Base-by-base conservation (phyloP, 2,113 vertebrate genomes). In the Gavialis gangeticus region DNA sequence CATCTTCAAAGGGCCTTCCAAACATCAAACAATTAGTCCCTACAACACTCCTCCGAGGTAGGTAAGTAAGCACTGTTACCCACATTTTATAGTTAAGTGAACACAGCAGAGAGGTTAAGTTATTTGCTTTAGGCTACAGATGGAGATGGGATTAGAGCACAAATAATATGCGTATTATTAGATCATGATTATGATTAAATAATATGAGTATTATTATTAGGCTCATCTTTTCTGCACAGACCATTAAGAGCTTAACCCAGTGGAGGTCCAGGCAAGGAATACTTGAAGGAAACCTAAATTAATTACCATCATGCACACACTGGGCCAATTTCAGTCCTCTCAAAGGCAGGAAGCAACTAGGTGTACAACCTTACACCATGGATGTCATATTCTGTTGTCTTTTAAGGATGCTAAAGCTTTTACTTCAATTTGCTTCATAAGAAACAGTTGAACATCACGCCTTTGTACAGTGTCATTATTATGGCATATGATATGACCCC, bases 11-110 rank as follows among this genome's bases (percentile, higher is more conserved):
- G 94, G 90, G 80, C 87, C 87, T 96, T 85, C 25, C 92, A 95
- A 91, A 84, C 89, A 89, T 93, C 93, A 94, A 71, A 94, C 94
- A 97, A 97, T 96, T 95, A 97, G 96, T 94, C 85, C 95, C 92
- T 89, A 84, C 86, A 88, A 85, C 57, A 94, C 91, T 94, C 91
- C 75, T 84, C 94, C 37, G 86, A 93, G 94, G 94, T 96, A 96
- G 82, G 96, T 95, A 96, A 96, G 93, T 93, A 94, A 91, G 93
- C 92, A 96, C 96, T 95, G 91, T 96, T 92, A 95, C 94, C 94
- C 94, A 92, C 88, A 91, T 97, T 97, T 97, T 97, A 96, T 96
- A 97, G 95, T 92, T 88, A 95, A 92, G 87, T 95, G 95, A 94
- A 94, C 95, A 92, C 94, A 97, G 96, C 95, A 95, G 69, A 83